These are phyloP conservation scores for Pseudococcus jackbeardsleyi DNA, from an alignment of 2,888 invertebrate species.

Conservation along the genomic window DNA sequence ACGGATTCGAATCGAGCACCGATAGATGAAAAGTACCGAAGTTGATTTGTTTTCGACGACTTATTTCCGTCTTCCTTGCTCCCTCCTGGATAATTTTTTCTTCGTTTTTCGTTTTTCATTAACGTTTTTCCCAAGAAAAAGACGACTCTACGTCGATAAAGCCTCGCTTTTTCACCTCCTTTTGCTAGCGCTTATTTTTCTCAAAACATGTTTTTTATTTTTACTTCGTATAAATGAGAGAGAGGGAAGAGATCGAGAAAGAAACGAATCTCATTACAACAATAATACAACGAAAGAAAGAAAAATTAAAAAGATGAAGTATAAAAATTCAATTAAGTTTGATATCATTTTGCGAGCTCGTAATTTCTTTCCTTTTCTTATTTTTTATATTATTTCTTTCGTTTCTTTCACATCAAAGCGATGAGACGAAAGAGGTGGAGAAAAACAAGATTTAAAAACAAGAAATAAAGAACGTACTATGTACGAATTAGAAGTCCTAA, in stretches of 20 bases:
- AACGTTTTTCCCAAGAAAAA: not conserved
- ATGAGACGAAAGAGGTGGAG: not conserved
- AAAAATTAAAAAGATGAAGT: conserved; percentile 46
- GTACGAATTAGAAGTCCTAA: not conserved
- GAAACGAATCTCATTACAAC: conserved; percentile 27
- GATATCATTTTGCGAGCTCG: conserved; percentile 34
- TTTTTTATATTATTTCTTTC: not conserved
- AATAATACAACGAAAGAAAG: conserved; percentile 11
- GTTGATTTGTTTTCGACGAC: conserved; percentile 11
- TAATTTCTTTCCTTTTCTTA: not conserved
- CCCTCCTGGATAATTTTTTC: not conserved
- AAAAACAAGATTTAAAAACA: not conserved
- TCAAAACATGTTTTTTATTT: not conserved
- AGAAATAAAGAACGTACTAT: not conserved
- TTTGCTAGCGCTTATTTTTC: not conserved
- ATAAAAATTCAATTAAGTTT: conserved; percentile 51
- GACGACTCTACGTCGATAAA: not conserved
- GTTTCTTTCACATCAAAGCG: not conserved
- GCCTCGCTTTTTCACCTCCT: not conserved
- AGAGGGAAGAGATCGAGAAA: not conserved
- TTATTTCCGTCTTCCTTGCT: not conserved
- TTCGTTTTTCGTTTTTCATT: not conserved
- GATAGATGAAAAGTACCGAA: not conserved
- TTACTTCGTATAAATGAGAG: not conserved
- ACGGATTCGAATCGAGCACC: no score